phyloP scores from a whole-genome alignment of 2,888 invertebrate species.

The Dynastes grantii region DNA sequence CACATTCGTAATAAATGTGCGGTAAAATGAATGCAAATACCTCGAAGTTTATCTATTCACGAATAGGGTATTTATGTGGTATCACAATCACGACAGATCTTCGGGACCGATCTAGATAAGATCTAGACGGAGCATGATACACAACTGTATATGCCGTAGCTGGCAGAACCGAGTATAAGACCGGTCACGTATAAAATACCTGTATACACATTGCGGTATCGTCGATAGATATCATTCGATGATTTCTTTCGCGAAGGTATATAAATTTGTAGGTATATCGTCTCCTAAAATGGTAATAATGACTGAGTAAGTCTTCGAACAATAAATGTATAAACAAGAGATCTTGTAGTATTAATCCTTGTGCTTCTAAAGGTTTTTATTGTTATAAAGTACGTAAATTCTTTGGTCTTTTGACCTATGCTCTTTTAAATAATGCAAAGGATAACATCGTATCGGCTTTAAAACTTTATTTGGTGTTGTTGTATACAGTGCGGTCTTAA shows the following conservation, averaged over 20 bases:
- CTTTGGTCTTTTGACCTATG: background rate
- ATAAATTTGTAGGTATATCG: background rate
- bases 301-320: background rate
- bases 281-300: background rate
- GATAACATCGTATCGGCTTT: too few species aligned
- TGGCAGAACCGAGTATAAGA: background rate
- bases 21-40: conserved; percentile 54
- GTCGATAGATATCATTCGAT: conserved; percentile 17
- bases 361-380: too few species aligned
- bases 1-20: conserved; percentile 37
- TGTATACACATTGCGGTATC: background rate
- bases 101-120: conserved; percentile 50
- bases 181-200: conserved; percentile 15
- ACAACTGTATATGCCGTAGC: conserved; percentile 29
- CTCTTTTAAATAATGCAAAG: too few species aligned
- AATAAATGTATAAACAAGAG: conserved; percentile 6
- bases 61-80: conserved; percentile 53
- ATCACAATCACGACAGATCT: conserved; percentile 55
- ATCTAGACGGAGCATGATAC: conserved; percentile 51
- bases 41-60: conserved; percentile 53
- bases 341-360: background rate
- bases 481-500: too few species aligned
- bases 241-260: conserved; percentile 12
- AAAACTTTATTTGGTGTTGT: too few species aligned
- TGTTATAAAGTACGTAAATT: too few species aligned